Conservation (phyloP, 2,113 vertebrate species). For the Addax nasomaculatus region DNA sequence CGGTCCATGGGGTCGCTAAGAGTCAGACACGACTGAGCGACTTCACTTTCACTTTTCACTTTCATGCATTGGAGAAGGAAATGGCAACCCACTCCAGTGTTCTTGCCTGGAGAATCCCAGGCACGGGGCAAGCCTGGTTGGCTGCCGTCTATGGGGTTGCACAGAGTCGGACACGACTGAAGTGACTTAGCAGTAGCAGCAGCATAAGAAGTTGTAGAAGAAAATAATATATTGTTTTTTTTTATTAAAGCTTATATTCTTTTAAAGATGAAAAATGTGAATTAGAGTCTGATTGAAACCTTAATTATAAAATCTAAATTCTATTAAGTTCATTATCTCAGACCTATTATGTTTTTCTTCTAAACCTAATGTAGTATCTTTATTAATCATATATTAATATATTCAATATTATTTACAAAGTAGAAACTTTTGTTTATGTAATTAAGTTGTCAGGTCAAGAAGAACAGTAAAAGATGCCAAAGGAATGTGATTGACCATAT, state of each 20-base stretch:
- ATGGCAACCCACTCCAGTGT: no score
- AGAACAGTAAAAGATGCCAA: background rate
- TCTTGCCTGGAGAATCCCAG: no score
- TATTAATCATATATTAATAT: background rate
- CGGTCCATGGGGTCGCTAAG: accelerated
- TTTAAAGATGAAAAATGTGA: background rate
- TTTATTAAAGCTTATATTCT: background rate
- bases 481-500: background rate
- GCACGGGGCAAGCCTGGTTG: no score
- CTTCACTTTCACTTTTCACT: no score
- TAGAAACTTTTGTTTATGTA: background rate
- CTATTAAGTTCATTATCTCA: background rate
- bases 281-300: background rate
- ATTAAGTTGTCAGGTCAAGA: background rate
- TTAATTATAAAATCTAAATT: background rate
- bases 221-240: background rate
- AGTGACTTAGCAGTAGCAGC: no score
- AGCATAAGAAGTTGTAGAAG: background rate
- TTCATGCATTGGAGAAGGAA: no score
- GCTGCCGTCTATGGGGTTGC: no score
- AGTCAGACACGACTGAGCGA: accelerated
- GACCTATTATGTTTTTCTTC: background rate
- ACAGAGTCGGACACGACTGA: accelerated
- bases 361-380: background rate
- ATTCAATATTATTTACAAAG: background rate